Conservation (phyloP, 1,140 invertebrate species). For the Drosophila rhopaloa region DNA sequence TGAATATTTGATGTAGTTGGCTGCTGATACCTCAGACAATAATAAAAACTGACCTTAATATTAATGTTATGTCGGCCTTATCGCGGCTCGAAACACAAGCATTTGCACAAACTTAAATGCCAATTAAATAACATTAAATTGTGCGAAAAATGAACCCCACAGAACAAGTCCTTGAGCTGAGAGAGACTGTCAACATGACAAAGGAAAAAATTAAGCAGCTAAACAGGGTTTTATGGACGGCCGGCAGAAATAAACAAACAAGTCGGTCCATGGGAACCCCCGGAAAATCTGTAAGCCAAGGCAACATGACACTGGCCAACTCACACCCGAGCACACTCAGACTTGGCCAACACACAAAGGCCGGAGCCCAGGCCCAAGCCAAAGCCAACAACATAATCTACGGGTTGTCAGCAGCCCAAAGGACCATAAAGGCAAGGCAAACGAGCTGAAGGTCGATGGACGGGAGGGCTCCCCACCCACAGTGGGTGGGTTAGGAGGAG, state of each 20-base stretch:
- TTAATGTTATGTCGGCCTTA: conserved; percentile 46
- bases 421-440: conserved; percentile 68
- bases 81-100: conserved; percentile 43
- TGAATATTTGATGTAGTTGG: conserved; percentile 7
- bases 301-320: conserved; percentile 50
- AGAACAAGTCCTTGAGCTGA: conserved; percentile 55
- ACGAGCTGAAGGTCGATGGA: conserved; percentile 14
- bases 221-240: conserved; percentile 76
- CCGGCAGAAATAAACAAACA: conserved; percentile 69
- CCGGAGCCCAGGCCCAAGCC: conserved; percentile 29
- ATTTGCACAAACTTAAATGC: conserved; percentile 78
- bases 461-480: conserved; percentile 6
- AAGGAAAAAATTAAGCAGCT: conserved; percentile 83
- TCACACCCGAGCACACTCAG: conserved; percentile 36
- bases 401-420: conserved; percentile 77
- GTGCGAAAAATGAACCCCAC: conserved; percentile 72
- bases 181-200: conserved; percentile 77
- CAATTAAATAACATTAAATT: conserved; percentile 84
- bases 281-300: conserved; percentile 64
- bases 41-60: conserved; percentile 56
- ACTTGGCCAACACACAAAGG: conserved; percentile 45
- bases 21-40: not conserved
- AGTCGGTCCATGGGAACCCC: conserved; percentile 37
- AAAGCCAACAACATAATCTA: conserved; percentile 83
- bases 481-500: conserved; percentile 24